phyloP scores from a whole-genome alignment of 2,113 vertebrate species.

The Myrmecobius fasciatus region DNA sequence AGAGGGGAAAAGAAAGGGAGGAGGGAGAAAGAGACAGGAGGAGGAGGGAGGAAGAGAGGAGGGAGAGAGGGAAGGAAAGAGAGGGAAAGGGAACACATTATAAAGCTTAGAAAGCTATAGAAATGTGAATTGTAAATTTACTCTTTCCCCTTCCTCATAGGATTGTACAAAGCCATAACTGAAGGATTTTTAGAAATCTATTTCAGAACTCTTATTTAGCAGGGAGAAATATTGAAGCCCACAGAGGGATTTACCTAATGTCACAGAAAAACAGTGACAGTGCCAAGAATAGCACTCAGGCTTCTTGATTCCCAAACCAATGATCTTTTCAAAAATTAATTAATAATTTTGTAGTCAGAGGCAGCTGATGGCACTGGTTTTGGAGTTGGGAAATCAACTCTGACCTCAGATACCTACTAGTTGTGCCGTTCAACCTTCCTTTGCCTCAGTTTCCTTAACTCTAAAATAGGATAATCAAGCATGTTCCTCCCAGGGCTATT shows the following conservation, averaged over 20 bases:
- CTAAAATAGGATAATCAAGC: not conserved
- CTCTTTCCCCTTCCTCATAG: not conserved
- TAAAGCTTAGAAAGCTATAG: not conserved
- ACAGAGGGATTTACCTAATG: not conserved
- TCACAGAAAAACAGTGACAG: not conserved
- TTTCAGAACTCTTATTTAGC: not conserved
- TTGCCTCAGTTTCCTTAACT: not conserved
- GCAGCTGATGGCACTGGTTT: not conserved
- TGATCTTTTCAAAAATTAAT: not conserved
- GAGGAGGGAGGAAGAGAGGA: too few relatives aligned
- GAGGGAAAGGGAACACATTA: not conserved
- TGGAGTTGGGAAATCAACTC: not conserved
- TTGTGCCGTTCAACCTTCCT: not conserved
- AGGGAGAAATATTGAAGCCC: not conserved
- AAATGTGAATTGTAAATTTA: not conserved
- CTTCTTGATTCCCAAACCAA: not conserved
- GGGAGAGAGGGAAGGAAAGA: not conserved
- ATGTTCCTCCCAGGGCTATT: not conserved
- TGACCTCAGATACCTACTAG: not conserved
- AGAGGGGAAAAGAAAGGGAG: too few relatives aligned
- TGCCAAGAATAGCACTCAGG: not conserved
- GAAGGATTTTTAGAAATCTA: not conserved
- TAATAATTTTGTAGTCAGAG: not conserved
- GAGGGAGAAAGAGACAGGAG: not conserved
- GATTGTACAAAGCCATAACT: not conserved